Evolutionary conservation across 1,140 invertebrate genomes (phyloP).

Genomic region (Drosophila mauritiana): DNA sequence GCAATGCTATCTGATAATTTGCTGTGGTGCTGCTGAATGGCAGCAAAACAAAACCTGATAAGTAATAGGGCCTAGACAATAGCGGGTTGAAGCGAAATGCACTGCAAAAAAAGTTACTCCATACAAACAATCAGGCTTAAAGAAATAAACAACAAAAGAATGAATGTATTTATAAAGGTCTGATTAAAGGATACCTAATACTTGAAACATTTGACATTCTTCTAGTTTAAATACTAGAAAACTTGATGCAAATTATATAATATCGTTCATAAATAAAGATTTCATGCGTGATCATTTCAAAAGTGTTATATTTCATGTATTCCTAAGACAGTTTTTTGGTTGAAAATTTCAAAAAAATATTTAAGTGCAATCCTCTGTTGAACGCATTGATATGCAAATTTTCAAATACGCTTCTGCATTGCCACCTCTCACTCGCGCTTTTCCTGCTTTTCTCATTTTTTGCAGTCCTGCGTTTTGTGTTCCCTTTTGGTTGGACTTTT

Average conservation of each 20-base stretch:
- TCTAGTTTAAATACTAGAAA: no score
- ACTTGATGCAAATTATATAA: no score
- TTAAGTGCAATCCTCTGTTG: slow-evolving; percentile 31
- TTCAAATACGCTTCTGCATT: slow-evolving; percentile 63
- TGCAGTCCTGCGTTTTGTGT: slow-evolving; percentile 23
- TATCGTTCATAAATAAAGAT: no score
- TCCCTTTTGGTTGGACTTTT: slow-evolving; percentile 58
- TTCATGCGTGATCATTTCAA: no score
- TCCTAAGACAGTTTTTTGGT: no score
- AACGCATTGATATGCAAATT: slow-evolving; percentile 81
- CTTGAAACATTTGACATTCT: no score
- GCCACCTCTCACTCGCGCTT: slow-evolving; percentile 9
- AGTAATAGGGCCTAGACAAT: slow-evolving; percentile 60
- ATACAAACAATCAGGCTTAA: no score
- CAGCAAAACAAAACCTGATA: slow-evolving; percentile 68
- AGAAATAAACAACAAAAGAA: no score
- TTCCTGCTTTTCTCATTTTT: slow-evolving; percentile 14
- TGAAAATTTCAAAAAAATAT: background rate
- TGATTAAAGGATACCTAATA: no score
- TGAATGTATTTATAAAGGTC: no score
- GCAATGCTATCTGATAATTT: slow-evolving; percentile 77
- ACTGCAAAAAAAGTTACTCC: background rate
- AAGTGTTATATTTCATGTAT: no score
- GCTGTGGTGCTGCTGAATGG: slow-evolving; percentile 51
- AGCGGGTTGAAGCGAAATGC: slow-evolving; percentile 2